phyloP scores from a whole-genome alignment of 2,888 invertebrate species.

The Chloromyia formosa region DNA sequence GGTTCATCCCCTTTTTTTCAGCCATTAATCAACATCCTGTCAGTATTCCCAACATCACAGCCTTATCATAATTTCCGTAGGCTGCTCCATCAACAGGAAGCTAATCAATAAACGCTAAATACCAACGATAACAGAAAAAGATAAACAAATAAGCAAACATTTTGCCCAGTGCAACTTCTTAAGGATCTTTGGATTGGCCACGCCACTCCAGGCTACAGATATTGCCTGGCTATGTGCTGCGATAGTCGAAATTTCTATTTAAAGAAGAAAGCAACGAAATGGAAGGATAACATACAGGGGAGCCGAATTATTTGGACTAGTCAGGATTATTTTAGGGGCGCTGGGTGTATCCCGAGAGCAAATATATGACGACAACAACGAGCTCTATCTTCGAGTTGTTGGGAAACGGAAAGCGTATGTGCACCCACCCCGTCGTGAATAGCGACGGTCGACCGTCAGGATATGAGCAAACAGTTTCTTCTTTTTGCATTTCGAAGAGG shows the following conservation, averaged over 20 bases:
- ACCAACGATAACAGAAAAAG: slow-evolving; percentile 49
- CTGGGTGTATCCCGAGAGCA: slow-evolving; percentile 30
- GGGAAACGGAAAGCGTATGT: slow-evolving; percentile 14
- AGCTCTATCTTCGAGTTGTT: background rate
- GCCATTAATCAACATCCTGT: background rate
- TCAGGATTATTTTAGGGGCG: slow-evolving; percentile 34
- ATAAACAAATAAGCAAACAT: slow-evolving; percentile 48
- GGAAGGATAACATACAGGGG: slow-evolving; percentile 12
- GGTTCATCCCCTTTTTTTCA: background rate
- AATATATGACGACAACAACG: slow-evolving; percentile 22
- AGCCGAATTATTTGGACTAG: background rate
- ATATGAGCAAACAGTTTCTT: slow-evolving; percentile 39
- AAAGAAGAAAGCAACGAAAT: slow-evolving; percentile 9
- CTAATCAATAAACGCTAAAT: slow-evolving; percentile 51
- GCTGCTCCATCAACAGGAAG: slow-evolving; percentile 29
- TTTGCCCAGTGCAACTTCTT: slow-evolving; percentile 20
- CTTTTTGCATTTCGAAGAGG: slow-evolving; percentile 40
- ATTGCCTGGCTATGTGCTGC: slow-evolving; percentile 19
- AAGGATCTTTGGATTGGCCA: slow-evolving; percentile 5
- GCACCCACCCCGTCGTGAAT: slow-evolving; percentile 5
- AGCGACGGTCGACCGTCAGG: slow-evolving; percentile 19
- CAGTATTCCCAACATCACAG: slow-evolving; percentile 18
- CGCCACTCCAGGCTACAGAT: slow-evolving; percentile 9
- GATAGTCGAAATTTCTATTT: slow-evolving; percentile 5
- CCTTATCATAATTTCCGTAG: slow-evolving; percentile 26